Conservation (phyloP, 2,888 invertebrate genomes). For the Hydropsyche betteni region DNA sequence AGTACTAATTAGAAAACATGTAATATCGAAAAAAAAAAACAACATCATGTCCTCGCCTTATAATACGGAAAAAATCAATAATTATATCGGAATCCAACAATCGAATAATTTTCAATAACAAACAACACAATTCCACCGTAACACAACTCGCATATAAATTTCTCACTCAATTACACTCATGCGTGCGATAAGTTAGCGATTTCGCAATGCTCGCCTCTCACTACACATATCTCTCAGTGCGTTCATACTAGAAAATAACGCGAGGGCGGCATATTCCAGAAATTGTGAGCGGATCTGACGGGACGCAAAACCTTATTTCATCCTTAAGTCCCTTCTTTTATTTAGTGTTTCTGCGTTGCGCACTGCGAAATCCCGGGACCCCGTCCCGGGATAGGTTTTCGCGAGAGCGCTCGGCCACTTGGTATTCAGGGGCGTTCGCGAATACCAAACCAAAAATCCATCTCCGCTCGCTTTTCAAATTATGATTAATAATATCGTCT, state of each 20-base stretch:
- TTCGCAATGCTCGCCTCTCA: too few relatives aligned
- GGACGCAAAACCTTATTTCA: constrained; percentile 34
- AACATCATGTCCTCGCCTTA: too few relatives aligned
- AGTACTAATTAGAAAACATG: too few relatives aligned
- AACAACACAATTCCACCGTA: too few relatives aligned
- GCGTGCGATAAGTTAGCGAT: too few relatives aligned
- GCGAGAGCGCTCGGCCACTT: constrained; percentile 48
- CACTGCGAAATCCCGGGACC: constrained; percentile 47
- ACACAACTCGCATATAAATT: too few relatives aligned
- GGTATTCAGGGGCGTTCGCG: constrained; percentile 49
- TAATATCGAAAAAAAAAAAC: too few relatives aligned
- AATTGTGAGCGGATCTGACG: constrained; percentile 23
- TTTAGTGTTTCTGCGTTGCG: constrained; percentile 48
- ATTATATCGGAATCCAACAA: too few relatives aligned
- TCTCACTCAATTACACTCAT: too few relatives aligned
- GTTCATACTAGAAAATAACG: neutral
- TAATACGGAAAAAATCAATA: too few relatives aligned
- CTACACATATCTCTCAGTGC: too few relatives aligned
- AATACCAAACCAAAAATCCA: constrained; percentile 52
- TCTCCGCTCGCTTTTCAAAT: constrained; percentile 52
- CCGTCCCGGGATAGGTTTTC: constrained; percentile 47
- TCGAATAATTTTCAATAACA: too few relatives aligned
- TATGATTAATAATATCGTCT: constrained; percentile 52
- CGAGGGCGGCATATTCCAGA: constrained; percentile 5
- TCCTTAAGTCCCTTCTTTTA: constrained; percentile 41